These are phyloP conservation scores for Conus ventricosus DNA, from an alignment of 1,140 invertebrate genomes.

Conservation along the genomic window DNA sequence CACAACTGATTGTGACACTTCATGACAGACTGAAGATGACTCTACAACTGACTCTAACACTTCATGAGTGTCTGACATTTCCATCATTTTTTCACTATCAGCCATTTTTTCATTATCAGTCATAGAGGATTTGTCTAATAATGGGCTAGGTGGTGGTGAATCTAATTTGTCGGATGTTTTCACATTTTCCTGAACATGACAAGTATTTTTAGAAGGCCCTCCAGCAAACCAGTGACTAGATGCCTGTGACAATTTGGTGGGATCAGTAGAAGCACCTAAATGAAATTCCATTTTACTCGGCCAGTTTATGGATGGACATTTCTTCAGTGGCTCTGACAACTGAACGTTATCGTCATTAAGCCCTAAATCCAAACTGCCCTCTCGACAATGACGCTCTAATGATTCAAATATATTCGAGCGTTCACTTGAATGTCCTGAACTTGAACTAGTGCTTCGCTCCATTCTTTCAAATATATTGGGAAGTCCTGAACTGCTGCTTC, in stretches of 20 bases:
- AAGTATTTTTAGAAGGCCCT: not conserved
- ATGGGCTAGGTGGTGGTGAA: not conserved
- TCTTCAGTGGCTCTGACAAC: not conserved
- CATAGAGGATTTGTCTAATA: not conserved
- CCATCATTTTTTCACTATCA: not conserved
- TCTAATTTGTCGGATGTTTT: not conserved
- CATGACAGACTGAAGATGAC: too few species aligned
- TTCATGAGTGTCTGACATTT: not conserved
- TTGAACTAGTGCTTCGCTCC: not conserved
- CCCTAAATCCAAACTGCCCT: not conserved
- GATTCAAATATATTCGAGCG: slow-evolving; percentile 1
- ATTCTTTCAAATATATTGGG: slow-evolving; percentile 3
- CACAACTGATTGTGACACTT: too few species aligned
- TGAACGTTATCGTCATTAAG: not conserved
- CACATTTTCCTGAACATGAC: not conserved
- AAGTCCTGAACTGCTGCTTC: not conserved
- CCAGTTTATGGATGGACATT: not conserved
- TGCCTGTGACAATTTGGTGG: not conserved
- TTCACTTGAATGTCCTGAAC: slow-evolving; percentile 10
- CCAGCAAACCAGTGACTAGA: not conserved
- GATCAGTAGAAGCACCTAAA: not conserved
- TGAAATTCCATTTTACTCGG: not conserved
- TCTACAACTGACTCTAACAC: too few species aligned
- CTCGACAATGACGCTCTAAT: not conserved
- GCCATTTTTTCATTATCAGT: not conserved